Evolutionary conservation across 2,888 invertebrate species (phyloP), one percentile per base, ranked within the genome.

Genomic region (Agrotis puta): DNA sequence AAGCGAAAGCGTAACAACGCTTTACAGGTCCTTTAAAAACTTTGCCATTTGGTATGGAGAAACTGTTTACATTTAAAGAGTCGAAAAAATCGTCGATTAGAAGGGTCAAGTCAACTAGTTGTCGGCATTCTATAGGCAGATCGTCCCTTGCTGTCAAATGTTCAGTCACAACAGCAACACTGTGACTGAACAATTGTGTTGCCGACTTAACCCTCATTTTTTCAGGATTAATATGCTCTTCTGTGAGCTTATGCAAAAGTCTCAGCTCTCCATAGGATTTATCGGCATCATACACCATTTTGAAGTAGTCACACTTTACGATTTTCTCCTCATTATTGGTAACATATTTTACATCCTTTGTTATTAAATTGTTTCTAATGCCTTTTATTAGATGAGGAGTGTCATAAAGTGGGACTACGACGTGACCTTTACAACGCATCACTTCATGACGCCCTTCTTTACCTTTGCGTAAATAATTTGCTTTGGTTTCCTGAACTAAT

Each of bases 161-260:
- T 57, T 78, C 67, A 7, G 86, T 64, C 0, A 65, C 84, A 0
- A 85, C 83, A 13, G 86, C 85, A 11, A 88, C 81, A 54, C 84
- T 82, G 50, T 86, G 87, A 43, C 87, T 89, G 50, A 89, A 86
- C 11, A 88, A 3, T 72, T 89, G 86, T 13, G 85, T 68, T 2
- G 86, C 86, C 4, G 63, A n/a, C 48, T 86, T 86, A 0, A 87
- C 87, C 2, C 74, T 61, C 84, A 87, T 87, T 80, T 87, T 87
- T 4, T 85, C 64, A 1, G 57, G 22, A 33, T 57, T 57, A 1
- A 48, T 13, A 57, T 64, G 47, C 0, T 56, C 85, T 14, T 87
- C 86, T 0, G 87, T 87, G 0, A 87, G 2, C 64, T 87, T 89
- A 0, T 80, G 20, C 11, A 83, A 39, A 0, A 76, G 47, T 54